These are phyloP conservation scores for Girardinus metallicus DNA, from an alignment of 2,797 vertebrate genomes.

Conservation along the genomic window DNA sequence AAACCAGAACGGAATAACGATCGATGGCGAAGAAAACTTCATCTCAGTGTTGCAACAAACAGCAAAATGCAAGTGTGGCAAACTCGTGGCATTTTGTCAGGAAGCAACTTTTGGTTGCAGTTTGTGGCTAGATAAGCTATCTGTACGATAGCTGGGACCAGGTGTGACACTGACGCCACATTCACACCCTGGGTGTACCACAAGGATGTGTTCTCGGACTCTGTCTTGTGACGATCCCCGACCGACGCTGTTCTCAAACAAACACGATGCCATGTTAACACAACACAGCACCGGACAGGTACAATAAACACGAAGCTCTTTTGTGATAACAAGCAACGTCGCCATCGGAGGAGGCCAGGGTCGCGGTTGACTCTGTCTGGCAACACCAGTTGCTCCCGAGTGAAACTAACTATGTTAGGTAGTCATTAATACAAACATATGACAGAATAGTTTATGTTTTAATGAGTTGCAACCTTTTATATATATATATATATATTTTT, in stretches of 20 bases:
- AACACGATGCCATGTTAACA: slow-evolving; percentile 12
- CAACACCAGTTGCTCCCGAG: neutral
- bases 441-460: neutral
- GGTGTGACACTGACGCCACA: slow-evolving; percentile 70
- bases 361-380: neutral
- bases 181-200: slow-evolving; percentile 31
- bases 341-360: neutral
- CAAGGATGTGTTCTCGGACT: slow-evolving; percentile 19
- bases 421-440: neutral
- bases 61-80: neutral
- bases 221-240: neutral
- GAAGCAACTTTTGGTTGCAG: slow-evolving; percentile 19
- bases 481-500: neutral
- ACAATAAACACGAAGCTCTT: slow-evolving; percentile 1
- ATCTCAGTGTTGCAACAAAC: neutral
- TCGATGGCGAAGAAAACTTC: slow-evolving; percentile 7
- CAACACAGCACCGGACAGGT: slow-evolving; percentile 1
- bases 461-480: neutral
- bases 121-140: slow-evolving; percentile 60
- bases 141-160: slow-evolving; percentile 61
- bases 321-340: slow-evolving; percentile 7
- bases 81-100: neutral
- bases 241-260: neutral
- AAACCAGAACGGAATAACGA: neutral
- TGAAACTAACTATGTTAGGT: neutral